Evolutionary conservation across 2,888 invertebrate species (phyloP).

Genomic region (Monopis laevigella): DNA sequence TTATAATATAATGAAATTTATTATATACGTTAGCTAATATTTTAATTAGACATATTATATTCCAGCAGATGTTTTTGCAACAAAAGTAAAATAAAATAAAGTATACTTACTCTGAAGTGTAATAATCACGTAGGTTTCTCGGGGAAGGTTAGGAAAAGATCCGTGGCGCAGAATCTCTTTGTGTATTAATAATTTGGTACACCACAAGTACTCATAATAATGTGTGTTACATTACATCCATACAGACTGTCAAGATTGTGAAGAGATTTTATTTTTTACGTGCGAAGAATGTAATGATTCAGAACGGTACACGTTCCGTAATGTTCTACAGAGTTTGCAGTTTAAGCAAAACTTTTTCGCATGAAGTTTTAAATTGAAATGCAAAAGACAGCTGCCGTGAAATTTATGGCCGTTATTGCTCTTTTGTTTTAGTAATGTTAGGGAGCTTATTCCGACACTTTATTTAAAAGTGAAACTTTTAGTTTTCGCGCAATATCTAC

Average conservation of each 20-base stretch:
- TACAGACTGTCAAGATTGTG: conserved; percentile 46
- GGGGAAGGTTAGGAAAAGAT: conserved; percentile 43
- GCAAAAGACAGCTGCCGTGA: conserved; percentile 27
- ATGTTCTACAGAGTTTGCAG: conserved; percentile 25
- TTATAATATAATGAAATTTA: too few species aligned
- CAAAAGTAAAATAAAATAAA: conserved; percentile 32
- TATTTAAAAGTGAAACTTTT: too few species aligned
- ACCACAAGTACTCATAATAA: conserved; percentile 38
- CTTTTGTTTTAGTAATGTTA: too few species aligned
- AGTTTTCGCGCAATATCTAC: too few species aligned
- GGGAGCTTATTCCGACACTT: too few species aligned
- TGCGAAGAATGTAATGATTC: conserved; percentile 50
- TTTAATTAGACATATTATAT: too few species aligned
- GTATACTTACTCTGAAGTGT: conserved; percentile 36
- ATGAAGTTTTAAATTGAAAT: conserved; percentile 26
- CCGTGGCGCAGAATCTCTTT: conserved; percentile 43
- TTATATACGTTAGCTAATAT: too few species aligned
- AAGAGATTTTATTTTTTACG: conserved; percentile 55
- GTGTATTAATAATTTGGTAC: conserved; percentile 48
- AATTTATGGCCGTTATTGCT: not conserved
- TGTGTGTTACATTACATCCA: conserved; percentile 37
- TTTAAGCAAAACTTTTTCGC: not conserved
- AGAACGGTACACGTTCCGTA: conserved; percentile 34
- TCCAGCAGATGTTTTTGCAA: too few species aligned
- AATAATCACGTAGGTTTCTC: conserved; percentile 43